Evolutionary conservation across 1,140 invertebrate genomes (phyloP).

Genomic region (Thaumetopoea pityocampa): DNA sequence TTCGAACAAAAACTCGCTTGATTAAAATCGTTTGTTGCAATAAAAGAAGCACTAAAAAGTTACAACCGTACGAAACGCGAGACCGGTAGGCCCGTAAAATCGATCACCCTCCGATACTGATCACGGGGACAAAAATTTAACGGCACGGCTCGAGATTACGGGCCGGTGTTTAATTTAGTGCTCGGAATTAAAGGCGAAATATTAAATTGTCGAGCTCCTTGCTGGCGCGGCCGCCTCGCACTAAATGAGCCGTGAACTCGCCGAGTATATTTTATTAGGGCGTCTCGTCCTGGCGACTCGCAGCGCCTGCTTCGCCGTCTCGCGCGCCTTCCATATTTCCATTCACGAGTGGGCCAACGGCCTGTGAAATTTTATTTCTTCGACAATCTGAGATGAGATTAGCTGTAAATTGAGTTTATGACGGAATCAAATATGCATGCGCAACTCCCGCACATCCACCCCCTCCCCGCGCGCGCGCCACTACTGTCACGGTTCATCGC

Average conservation of each 20-base stretch:
- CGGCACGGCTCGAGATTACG: constrained; percentile 48
- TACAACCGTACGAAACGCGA: constrained; percentile 65
- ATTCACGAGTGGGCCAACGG: constrained; percentile 54
- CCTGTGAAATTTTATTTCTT: constrained; percentile 73
- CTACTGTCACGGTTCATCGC: constrained; percentile 47
- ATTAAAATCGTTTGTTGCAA: constrained; percentile 76
- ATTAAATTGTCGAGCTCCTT: constrained; percentile 43
- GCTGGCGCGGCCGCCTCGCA: constrained; percentile 29
- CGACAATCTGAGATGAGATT: constrained; percentile 71
- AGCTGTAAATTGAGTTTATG: constrained; percentile 74
- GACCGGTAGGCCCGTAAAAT: constrained; percentile 65
- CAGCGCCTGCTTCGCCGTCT: too few species aligned
- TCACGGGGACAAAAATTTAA: constrained; percentile 63
- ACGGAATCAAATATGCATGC: constrained; percentile 68
- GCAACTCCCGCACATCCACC: constrained; percentile 24
- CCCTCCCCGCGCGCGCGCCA: constrained; percentile 18
- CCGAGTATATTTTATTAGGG: constrained; percentile 52
- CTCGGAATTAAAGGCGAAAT: constrained; percentile 42
- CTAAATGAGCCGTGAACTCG: constrained; percentile 51
- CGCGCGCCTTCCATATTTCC: constrained; percentile 49
- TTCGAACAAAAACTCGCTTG: constrained; percentile 71
- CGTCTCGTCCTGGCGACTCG: constrained; percentile 15
- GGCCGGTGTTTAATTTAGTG: constrained; percentile 41
- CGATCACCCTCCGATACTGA: constrained; percentile 62
- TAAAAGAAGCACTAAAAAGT: constrained; percentile 73